These are phyloP conservation scores for Alouatta palliata DNA, from an alignment of 2,113 vertebrate species.

Conservation along the genomic window DNA sequence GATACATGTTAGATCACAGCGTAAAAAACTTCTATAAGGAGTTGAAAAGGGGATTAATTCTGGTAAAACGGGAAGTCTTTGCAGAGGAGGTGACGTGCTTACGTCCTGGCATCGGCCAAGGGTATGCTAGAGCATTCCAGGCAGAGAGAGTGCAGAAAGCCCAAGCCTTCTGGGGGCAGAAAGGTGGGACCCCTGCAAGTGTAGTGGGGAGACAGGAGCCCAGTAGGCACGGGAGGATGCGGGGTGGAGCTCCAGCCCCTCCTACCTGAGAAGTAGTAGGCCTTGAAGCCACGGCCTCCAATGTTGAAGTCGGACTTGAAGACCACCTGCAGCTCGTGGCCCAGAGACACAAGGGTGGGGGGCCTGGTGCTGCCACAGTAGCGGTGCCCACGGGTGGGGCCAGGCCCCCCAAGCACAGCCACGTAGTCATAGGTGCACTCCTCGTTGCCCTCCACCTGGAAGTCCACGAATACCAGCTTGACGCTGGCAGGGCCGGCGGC, in stretches of 20 bases:
- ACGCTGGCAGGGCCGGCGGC: conserved; percentile 84
- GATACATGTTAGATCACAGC: neutral
- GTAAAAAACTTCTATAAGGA: neutral
- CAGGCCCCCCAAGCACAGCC: conserved; percentile 89
- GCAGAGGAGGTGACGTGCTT: neutral
- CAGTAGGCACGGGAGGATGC: neutral
- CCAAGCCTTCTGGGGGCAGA: neutral
- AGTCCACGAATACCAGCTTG: conserved; percentile 94
- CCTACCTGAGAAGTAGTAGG: conserved; percentile 94
- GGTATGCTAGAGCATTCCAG: neutral
- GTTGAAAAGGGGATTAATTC: neutral
- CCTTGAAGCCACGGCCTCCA: conserved; percentile 95
- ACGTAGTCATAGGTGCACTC: conserved; percentile 95
- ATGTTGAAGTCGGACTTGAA: conserved; percentile 99
- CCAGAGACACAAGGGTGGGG: conserved; percentile 86
- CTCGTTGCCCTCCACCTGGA: conserved; percentile 94
- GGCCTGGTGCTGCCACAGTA: conserved; percentile 91
- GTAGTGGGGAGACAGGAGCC: neutral
- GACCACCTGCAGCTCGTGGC: conserved; percentile 90
- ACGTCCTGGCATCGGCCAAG: neutral
- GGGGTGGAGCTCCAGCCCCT: neutral
- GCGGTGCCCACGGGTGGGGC: conserved; percentile 85
- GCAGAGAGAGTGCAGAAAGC: neutral
- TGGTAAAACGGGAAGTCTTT: neutral
- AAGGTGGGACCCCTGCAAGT: neutral